These are phyloP conservation scores for Epinephelus cyanopodus DNA, from an alignment of 2,113 vertebrate genomes.

Conservation along the genomic window DNA sequence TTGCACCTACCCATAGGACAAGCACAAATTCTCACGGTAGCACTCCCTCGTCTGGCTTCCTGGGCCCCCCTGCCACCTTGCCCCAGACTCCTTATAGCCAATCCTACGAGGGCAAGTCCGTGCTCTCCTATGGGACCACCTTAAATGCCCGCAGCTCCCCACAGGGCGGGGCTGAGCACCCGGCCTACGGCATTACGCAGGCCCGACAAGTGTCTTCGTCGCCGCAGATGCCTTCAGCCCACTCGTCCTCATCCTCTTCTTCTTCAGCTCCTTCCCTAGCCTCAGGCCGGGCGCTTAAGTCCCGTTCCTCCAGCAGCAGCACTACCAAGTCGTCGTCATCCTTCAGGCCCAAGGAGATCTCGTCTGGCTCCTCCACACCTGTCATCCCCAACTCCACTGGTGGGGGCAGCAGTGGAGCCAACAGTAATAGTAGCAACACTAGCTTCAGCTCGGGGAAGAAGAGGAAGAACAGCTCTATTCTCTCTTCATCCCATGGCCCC, in stretches of 20 bases:
- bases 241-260: conserved; percentile 85
- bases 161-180: conserved; percentile 89
- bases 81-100: conserved; percentile 89
- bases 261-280: conserved; percentile 88
- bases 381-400: conserved; percentile 82
- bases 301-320: conserved; percentile 92
- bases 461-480: conserved; percentile 92
- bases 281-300: conserved; percentile 94
- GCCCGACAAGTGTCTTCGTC: conserved; percentile 96
- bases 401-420: conserved; percentile 83
- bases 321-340: conserved; percentile 89
- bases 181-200: conserved; percentile 89
- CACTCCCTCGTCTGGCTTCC: conserved; percentile 87
- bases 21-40: conserved; percentile 90
- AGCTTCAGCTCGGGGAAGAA: conserved; percentile 94
- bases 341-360: conserved; percentile 76
- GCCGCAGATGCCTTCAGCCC: conserved; percentile 95
- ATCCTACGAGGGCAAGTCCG: conserved; percentile 87
- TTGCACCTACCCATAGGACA: conserved; percentile 88
- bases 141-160: conserved; percentile 92
- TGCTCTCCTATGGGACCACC: conserved; percentile 95
- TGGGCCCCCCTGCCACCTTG: conserved; percentile 86
- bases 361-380: conserved; percentile 70
- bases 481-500: conserved; percentile 87
- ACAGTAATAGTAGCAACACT: conserved; percentile 85